phyloP scores from a whole-genome alignment of 2,888 invertebrate species.

The Parascotia fuliginaria region DNA sequence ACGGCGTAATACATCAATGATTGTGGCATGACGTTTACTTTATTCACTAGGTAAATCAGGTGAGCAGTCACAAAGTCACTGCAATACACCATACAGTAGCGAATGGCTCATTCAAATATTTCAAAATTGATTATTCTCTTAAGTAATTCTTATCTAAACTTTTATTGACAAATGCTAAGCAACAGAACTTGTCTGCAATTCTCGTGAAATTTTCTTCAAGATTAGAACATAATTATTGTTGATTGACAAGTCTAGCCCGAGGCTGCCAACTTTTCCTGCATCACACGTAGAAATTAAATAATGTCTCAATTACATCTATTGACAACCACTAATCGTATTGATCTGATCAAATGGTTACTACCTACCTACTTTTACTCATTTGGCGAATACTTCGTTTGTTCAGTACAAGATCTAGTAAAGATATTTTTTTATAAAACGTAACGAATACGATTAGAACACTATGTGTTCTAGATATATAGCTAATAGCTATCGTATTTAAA shows the following conservation, averaged over 20 bases:
- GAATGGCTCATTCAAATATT: too few species aligned
- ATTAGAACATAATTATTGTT: constrained; percentile 15
- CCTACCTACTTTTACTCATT: constrained; percentile 9
- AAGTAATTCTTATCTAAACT: constrained; percentile 18
- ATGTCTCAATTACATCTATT: constrained; percentile 54
- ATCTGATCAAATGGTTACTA: constrained; percentile 25
- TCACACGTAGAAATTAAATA: constrained; percentile 36
- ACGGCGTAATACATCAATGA: too few species aligned
- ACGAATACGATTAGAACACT: too few species aligned
- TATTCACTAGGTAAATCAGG: too few species aligned
- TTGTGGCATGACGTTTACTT: too few species aligned
- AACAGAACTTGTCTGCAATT: constrained; percentile 32
- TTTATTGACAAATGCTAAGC: constrained; percentile 36
- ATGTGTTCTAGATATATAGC: neutral
- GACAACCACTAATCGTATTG: constrained; percentile 33
- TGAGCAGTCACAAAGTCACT: too few species aligned
- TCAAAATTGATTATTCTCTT: too few species aligned
- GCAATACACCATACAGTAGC: too few species aligned
- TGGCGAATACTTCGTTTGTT: constrained; percentile 3
- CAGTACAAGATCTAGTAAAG: constrained; percentile 5
- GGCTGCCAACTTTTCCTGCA: constrained; percentile 34
- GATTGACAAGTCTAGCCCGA: constrained; percentile 34
- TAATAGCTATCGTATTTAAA: too few species aligned
- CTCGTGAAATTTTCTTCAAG: constrained; percentile 39
- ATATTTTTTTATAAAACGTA: neutral